A percentile compares a stretch with the other conserved stretches of the same genome.
Conservation (phyloP, 2,888 invertebrate genomes). For the Phorcus lineatus region DNA sequence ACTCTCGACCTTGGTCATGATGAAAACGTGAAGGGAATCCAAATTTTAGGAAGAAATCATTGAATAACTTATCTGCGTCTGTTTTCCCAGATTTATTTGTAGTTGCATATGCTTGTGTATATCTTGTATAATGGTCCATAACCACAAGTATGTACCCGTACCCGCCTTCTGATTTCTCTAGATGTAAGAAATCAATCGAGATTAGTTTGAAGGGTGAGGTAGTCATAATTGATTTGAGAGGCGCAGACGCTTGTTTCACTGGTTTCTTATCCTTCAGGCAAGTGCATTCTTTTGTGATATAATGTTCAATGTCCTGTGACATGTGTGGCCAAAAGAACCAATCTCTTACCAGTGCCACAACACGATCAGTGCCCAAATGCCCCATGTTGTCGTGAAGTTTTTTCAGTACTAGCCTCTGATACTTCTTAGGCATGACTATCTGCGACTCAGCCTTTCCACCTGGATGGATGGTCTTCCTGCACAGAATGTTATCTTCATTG, state of each 20-base stretch:
- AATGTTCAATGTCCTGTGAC: conserved; percentile 7
- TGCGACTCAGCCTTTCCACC: neutral
- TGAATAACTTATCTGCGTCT: neutral
- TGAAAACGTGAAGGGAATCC: neutral
- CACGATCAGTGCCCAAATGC: neutral
- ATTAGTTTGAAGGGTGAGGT: neutral
- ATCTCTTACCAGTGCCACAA: neutral
- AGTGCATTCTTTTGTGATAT: neutral
- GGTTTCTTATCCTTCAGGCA: conserved; percentile 13
- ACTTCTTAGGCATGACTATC: conserved; percentile 1
- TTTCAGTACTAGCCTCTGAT: neutral
- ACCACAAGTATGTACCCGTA: conserved; percentile 23
- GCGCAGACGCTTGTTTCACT: neutral
- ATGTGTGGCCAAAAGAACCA: conserved; percentile 22
- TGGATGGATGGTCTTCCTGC: neutral
- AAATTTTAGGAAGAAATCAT: neutral
- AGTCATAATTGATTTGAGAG: neutral
- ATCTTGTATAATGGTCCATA: conserved; percentile 22
- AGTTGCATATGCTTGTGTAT: conserved; percentile 17
- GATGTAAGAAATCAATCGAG: conserved; percentile 8
- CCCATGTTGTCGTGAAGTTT: conserved; percentile 11
- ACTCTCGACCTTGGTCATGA: conserved; percentile 10
- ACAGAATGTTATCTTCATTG: neutral
- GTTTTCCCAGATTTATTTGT: conserved; percentile 13
- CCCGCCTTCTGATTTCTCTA: neutral